These are phyloP conservation scores for Bufotes viridis DNA, from an alignment of 2,797 vertebrate genomes.

Conservation along the genomic window DNA sequence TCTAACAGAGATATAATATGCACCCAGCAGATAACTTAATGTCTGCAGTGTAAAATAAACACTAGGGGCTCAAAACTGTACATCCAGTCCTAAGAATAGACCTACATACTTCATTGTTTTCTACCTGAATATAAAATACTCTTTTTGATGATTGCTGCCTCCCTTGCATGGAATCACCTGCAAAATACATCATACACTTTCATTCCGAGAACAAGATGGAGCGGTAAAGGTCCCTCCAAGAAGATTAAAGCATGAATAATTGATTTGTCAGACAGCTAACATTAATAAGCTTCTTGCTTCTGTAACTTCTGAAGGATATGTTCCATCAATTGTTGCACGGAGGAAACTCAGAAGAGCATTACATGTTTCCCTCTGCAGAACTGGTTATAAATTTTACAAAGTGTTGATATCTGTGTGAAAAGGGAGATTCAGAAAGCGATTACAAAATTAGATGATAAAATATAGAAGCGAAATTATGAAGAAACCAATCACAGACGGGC, in stretches of 20 bases:
- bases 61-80: not conserved
- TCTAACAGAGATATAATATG: conserved; percentile 15
- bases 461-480: conserved; percentile 18
- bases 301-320: conserved; percentile 56
- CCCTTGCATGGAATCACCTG: conserved; percentile 52
- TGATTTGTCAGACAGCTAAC: conserved; percentile 61
- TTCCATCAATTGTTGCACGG: conserved; percentile 57
- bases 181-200: conserved; percentile 61
- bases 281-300: conserved; percentile 62
- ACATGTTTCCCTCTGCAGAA: conserved; percentile 39
- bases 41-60: conserved; percentile 44
- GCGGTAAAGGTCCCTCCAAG: conserved; percentile 56
- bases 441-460: conserved; percentile 39
- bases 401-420: conserved; percentile 49
- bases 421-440: conserved; percentile 35
- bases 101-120: conserved; percentile 54
- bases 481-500: conserved; percentile 4
- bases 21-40: not conserved
- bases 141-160: conserved; percentile 45
- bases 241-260: conserved; percentile 63
- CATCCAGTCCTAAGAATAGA: not conserved
- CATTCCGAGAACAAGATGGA: conserved; percentile 59
- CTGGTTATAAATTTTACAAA: conserved; percentile 55
- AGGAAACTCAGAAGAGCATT: conserved; percentile 46
- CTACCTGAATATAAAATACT: conserved; percentile 29